Percentiles rank a stretch among this genome's conserved stretches.
Evolutionary conservation across 2,113 vertebrate genomes (phyloP).

Genomic region (Falcunculus frontatus): DNA sequence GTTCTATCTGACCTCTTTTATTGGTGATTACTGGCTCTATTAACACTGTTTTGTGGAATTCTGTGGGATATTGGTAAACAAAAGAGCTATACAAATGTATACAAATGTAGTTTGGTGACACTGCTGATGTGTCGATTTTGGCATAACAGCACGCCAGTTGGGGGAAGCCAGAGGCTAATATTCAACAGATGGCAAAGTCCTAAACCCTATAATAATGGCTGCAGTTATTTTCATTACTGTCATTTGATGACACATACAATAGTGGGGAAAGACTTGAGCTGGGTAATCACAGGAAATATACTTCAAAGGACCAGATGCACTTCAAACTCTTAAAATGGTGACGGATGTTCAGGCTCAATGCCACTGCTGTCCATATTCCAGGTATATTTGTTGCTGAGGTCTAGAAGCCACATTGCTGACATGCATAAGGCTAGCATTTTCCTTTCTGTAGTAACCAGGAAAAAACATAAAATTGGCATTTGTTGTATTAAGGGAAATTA

Average conservation of each 20-base stretch:
- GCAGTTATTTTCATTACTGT: constrained; percentile 71
- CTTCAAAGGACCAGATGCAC: constrained; percentile 65
- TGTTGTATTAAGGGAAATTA: constrained; percentile 26
- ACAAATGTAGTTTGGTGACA: neutral
- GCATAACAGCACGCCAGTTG: constrained; percentile 48
- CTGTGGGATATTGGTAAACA: neutral
- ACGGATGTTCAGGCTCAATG: constrained; percentile 60
- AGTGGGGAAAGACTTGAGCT: constrained; percentile 64
- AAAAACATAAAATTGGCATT: constrained; percentile 31
- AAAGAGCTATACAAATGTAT: neutral
- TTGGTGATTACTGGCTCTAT: neutral
- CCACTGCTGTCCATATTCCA: constrained; percentile 56
- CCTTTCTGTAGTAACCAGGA: constrained; percentile 15
- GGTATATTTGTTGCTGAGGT: constrained; percentile 55
- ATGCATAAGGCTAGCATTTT: neutral
- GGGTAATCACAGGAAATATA: constrained; percentile 63
- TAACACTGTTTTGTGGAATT: neutral
- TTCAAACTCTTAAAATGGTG: constrained; percentile 59
- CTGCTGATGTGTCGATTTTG: constrained; percentile 6
- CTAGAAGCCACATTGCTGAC: constrained; percentile 42
- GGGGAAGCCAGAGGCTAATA: constrained; percentile 73
- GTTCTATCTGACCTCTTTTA: neutral
- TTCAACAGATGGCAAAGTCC: constrained; percentile 73
- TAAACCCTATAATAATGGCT: constrained; percentile 68
- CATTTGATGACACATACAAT: constrained; percentile 60